Evolutionary conservation across 2,888 invertebrate species (phyloP).

Genomic region (Scaptomyza parva): DNA sequence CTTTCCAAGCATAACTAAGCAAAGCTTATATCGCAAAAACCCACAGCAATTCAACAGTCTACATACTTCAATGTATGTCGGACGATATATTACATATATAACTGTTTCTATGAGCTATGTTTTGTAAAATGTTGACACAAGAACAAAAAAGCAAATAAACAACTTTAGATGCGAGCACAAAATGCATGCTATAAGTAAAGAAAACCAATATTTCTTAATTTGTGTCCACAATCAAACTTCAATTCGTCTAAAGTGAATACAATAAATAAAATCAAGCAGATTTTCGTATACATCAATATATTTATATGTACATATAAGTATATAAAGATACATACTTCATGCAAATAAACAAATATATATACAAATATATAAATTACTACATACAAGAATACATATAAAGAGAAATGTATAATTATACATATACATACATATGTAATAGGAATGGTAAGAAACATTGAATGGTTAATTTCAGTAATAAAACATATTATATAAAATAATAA

Average conservation of each 20-base stretch:
- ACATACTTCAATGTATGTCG: slow-evolving; percentile 3
- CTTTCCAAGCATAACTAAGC: slow-evolving; percentile 39
- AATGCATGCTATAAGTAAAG: slow-evolving; percentile 30
- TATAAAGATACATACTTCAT: slow-evolving; percentile 21
- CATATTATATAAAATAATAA: slow-evolving; percentile 51
- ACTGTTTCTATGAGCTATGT: slow-evolving; percentile 31
- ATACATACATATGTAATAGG: slow-evolving; percentile 59
- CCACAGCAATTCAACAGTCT: neutral
- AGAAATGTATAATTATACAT: too few relatives aligned
- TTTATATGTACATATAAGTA: slow-evolving; percentile 31
- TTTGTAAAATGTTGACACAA: slow-evolving; percentile 39
- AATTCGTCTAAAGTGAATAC: slow-evolving; percentile 72
- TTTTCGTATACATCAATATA: slow-evolving; percentile 52
- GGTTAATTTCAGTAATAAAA: slow-evolving; percentile 75
- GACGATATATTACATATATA: slow-evolving; percentile 1
- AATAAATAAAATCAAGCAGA: slow-evolving; percentile 58
- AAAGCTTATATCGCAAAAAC: slow-evolving; percentile 44
- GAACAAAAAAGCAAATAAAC: slow-evolving; percentile 6
- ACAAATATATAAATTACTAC: slow-evolving; percentile 12
- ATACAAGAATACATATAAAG: too few relatives aligned
- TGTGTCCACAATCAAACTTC: slow-evolving; percentile 76
- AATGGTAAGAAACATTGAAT: slow-evolving; percentile 65
- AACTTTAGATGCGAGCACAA: slow-evolving; percentile 29
- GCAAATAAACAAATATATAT: slow-evolving; percentile 20
- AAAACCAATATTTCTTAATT: slow-evolving; percentile 32